Evolutionary conservation across 2,113 vertebrate species (phyloP), one percentile per base, ranked within the genome.

Genomic region (Propithecus coquereli): DNA sequence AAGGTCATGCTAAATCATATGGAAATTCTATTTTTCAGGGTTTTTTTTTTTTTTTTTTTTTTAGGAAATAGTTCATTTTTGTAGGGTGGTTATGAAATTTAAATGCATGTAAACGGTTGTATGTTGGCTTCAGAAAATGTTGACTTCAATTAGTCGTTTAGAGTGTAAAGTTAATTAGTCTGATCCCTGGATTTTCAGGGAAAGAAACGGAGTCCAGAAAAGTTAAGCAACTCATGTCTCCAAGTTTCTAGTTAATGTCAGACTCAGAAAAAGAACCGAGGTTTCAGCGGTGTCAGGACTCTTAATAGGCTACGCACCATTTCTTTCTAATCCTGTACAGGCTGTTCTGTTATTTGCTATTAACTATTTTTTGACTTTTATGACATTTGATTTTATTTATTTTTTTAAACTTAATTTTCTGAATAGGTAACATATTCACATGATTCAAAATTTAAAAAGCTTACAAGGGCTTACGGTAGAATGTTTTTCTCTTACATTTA

Each of bases 281-380:
- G 6, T 52, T 74, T 52, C 82, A 20, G 25, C 20, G 4, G 4
- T 0, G 4, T 65, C 57, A 32, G 14, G 45, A 30, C 1, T 76
- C 27, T 50, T 7, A 17, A 18, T 20, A 34, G 12, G 5, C 11
- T 18, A 13, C 0, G 3, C 0, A 52, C 23, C 8, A 3, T 22
- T 71, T 81, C 40, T 63, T 65, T n/a, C 43, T 20, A 40, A 40
- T 3, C 47, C 25, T 86, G 34, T 47, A 2, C 7, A 30, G 9
- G 18, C 17, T 18, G 1, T 27, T 50, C 61, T 71, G 20, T 57
- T 32, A 73, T 59, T 94, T 86, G 52, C 52, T 70, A 3, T 63
- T 40, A 79, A 76, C 16, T 71, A 3, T 59, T 85, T 66, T 50
- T 61, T 63, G 86, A 4, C 10, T 81, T 65, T 65, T 47, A 12